These are phyloP conservation scores for Ferrisia virgata DNA, from an alignment of 2,888 invertebrate species.

Conservation along the genomic window DNA sequence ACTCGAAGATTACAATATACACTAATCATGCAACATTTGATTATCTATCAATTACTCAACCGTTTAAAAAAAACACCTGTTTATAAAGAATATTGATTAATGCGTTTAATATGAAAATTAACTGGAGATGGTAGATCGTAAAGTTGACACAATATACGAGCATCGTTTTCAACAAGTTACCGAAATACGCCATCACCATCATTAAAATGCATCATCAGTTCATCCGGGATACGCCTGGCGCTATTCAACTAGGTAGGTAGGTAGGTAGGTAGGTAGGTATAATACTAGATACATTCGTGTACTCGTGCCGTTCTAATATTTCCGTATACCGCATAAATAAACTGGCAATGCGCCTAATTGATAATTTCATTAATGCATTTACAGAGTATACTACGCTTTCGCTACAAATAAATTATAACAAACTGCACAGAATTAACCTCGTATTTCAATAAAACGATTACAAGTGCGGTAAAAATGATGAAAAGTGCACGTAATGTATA, in stretches of 20 bases:
- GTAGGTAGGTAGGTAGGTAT: neutral
- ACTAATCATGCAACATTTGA: neutral
- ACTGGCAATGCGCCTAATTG: neutral
- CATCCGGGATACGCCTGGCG: neutral
- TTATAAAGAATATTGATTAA: neutral
- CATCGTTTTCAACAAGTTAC: neutral
- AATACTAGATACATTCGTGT: neutral
- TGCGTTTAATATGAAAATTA: neutral
- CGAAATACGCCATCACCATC: neutral
- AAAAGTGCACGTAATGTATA: too few relatives aligned
- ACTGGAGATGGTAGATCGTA: neutral
- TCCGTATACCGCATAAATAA: neutral
- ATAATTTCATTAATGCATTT: neutral
- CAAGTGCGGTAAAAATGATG: neutral
- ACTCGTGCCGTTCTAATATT: neutral
- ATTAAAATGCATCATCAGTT: neutral
- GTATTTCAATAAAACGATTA: neutral
- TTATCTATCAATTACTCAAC: neutral
- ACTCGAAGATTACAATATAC: neutral
- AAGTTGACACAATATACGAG: neutral
- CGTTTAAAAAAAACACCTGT: neutral
- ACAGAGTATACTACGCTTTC: neutral
- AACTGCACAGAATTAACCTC: neutral
- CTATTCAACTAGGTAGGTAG: neutral
- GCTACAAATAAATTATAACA: neutral